These are phyloP conservation scores for Struthio camelus DNA, from an alignment of 2,113 vertebrate genomes.

Conservation along the genomic window DNA sequence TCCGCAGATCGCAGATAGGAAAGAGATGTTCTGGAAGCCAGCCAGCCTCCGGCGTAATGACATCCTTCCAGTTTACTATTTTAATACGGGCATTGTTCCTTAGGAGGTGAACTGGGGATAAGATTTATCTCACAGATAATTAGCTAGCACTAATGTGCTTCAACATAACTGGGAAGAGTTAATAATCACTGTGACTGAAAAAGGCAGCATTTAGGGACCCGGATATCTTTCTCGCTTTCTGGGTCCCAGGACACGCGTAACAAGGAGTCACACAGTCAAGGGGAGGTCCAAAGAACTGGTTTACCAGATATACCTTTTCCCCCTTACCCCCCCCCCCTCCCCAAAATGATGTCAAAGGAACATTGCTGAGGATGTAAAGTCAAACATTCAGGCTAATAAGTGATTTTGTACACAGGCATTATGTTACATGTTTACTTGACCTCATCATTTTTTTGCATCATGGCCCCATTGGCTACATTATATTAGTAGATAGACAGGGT, in stretches of 20 bases:
- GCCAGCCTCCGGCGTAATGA: background rate
- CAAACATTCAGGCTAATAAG: background rate
- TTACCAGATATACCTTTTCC: background rate
- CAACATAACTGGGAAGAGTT: background rate
- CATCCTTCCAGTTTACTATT: background rate
- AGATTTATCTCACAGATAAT: conserved; percentile 1
- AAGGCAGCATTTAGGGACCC: fast-evolving
- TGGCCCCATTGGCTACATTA: background rate
- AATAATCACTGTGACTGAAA: background rate
- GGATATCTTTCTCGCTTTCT: background rate
- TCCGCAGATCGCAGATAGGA: background rate
- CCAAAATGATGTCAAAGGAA: background rate
- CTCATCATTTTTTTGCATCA: background rate
- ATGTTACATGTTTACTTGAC: background rate
- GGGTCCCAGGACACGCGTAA: background rate
- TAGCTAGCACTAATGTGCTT: background rate
- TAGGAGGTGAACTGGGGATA: background rate
- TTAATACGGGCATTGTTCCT: background rate
- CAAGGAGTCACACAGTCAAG: background rate
- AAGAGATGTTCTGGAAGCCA: conserved; percentile 5
- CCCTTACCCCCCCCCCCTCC: too few relatives aligned
- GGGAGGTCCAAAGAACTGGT: background rate
- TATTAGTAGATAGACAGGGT: background rate
- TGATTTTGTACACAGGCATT: background rate
- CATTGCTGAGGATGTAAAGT: too few relatives aligned